Percentiles rank a stretch among this genome's conserved stretches.
These are phyloP conservation scores for Brienomyrus brachyistius DNA, from an alignment of 2,113 vertebrate species.

Conservation along the genomic window DNA sequence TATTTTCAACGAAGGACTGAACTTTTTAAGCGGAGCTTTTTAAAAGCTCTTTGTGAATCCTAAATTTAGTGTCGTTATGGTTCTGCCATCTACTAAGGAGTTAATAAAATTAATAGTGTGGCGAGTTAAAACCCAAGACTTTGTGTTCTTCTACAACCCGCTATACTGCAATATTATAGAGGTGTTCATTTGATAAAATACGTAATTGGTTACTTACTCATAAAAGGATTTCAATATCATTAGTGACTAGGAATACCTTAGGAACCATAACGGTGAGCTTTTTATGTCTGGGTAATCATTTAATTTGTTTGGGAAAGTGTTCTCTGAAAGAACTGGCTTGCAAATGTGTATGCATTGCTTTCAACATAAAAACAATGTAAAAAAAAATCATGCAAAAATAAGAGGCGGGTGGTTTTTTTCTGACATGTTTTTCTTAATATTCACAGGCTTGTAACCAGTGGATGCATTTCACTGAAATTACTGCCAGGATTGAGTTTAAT, in stretches of 20 bases:
- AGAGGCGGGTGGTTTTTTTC: not conserved
- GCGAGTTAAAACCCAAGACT: not conserved
- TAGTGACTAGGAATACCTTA: not conserved
- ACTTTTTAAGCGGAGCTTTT: not conserved
- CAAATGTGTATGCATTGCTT: not conserved
- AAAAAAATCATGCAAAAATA: not conserved
- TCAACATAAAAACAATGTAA: not conserved
- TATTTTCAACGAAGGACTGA: not conserved
- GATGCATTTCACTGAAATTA: not conserved
- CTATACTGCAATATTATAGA: not conserved
- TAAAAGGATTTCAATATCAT: not conserved
- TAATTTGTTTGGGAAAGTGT: not conserved
- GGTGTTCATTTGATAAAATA: not conserved
- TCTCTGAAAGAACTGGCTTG: not conserved
- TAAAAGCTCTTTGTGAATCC: not conserved
- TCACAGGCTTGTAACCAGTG: not conserved
- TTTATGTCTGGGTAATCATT: not conserved
- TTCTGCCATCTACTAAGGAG: not conserved
- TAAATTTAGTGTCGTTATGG: not conserved
- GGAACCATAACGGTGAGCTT: not conserved
- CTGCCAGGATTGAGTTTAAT: not conserved
- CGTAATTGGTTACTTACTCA: not conserved
- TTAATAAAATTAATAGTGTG: not conserved
- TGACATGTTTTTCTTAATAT: not conserved
- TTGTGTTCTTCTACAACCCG: not conserved